A percentile compares a stretch with the other conserved stretches of the same genome.
Evolutionary conservation across 2,113 vertebrate genomes (phyloP).

Genomic region (Scortum barcoo): DNA sequence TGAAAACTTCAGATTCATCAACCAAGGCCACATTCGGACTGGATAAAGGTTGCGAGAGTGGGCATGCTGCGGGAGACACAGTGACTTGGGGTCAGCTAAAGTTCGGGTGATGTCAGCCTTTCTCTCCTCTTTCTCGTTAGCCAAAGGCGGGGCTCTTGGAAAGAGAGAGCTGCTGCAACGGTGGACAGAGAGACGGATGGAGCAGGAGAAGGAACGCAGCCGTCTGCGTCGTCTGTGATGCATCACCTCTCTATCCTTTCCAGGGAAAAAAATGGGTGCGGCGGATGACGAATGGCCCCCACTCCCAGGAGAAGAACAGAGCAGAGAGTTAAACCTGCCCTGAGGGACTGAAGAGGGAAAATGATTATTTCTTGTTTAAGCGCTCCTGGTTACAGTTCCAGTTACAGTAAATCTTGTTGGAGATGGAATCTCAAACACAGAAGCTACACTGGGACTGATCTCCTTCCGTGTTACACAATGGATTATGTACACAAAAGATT

Average conservation of each 20-base stretch:
- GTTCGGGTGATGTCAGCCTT: conserved; percentile 39
- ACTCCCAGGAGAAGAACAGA: conserved; percentile 32
- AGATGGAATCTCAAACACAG: conserved; percentile 31
- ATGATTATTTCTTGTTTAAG: conserved; percentile 53
- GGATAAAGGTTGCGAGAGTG: conserved; percentile 8
- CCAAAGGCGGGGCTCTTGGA: conserved; percentile 37
- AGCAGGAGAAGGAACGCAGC: conserved; percentile 39
- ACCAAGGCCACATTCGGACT: background rate
- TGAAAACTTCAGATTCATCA: conserved; percentile 22
- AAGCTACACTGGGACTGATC: background rate
- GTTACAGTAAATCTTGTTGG: conserved; percentile 51
- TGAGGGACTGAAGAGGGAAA: conserved; percentile 22
- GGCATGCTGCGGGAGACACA: conserved; percentile 13
- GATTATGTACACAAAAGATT: background rate
- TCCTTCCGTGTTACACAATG: background rate
- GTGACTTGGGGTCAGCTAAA: conserved; percentile 42
- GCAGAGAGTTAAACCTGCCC: conserved; percentile 34
- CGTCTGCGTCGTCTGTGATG: conserved; percentile 40
- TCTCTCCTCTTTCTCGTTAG: conserved; percentile 6
- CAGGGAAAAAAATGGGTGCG: conserved; percentile 28
- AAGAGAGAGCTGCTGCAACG: conserved; percentile 28
- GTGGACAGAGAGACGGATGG: background rate
- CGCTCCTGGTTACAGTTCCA: conserved; percentile 43
- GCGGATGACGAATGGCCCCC: conserved; percentile 51
- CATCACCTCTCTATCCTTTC: conserved; percentile 45